Conservation (phyloP, 2,888 invertebrate species). For the Toxonevra muliebris region DNA sequence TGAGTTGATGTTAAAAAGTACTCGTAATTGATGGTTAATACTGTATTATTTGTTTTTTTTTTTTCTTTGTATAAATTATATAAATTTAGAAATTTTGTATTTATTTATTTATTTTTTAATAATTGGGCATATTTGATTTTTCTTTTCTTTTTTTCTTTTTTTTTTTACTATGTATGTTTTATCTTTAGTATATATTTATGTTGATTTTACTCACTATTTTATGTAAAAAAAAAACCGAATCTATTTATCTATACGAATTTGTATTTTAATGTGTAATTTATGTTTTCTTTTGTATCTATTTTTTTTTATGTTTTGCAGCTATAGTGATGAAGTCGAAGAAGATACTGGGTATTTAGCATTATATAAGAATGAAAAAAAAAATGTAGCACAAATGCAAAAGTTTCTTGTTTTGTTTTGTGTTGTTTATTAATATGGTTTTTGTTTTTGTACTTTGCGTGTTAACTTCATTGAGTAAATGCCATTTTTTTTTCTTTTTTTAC, state of each 20-base stretch:
- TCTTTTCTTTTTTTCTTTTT: background rate
- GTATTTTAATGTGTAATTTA: background rate
- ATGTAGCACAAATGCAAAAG: too few relatives aligned
- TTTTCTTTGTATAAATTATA: too few relatives aligned
- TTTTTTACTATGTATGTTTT: background rate
- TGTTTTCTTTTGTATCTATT: conserved; percentile 33
- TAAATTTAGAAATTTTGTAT: too few relatives aligned
- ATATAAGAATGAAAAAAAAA: background rate
- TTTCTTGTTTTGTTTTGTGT: conserved; percentile 2
- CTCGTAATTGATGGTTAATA: too few relatives aligned
- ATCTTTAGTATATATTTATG: background rate
- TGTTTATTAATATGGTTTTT: conserved; percentile 12
- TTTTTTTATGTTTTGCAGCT: conserved; percentile 53
- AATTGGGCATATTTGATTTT: background rate
- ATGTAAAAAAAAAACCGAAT: background rate
- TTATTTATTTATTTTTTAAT: too few relatives aligned
- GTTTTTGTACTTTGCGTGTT: conserved; percentile 6
- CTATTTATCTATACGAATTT: background rate
- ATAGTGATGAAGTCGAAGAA: conserved; percentile 49
- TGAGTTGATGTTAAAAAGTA: too few relatives aligned
- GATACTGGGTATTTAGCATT: conserved; percentile 52
- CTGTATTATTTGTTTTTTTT: too few relatives aligned
- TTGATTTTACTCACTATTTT: background rate
- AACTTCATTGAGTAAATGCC: background rate
- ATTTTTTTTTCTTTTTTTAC: background rate